phyloP scores from a whole-genome alignment of 2,113 vertebrate genomes.

The Lasiurus borealis region DNA sequence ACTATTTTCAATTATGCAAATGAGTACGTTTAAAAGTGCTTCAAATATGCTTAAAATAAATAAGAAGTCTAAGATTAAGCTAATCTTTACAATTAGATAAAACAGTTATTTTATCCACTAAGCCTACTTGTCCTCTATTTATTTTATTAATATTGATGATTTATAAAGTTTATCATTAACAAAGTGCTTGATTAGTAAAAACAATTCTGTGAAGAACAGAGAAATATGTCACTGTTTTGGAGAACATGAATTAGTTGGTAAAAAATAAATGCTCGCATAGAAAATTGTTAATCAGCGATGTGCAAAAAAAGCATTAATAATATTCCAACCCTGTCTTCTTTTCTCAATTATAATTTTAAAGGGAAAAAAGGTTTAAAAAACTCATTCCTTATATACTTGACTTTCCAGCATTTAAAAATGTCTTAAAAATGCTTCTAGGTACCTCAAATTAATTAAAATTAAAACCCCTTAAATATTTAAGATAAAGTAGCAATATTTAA shows the following conservation, averaged over 20 bases:
- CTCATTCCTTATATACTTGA: fast-evolving
- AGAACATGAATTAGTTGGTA: background rate
- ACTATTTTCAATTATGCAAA: background rate
- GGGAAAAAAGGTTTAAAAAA: background rate
- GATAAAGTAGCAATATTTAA: background rate
- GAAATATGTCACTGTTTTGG: background rate
- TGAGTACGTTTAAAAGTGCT: background rate
- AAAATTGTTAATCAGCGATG: background rate
- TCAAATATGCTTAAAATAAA: background rate
- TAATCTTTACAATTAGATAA: background rate
- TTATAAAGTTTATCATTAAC: background rate
- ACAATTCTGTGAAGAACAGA: background rate
- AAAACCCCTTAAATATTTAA: constrained; percentile 34
- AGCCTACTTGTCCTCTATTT: background rate
- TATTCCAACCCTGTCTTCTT: background rate
- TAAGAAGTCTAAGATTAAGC: background rate
- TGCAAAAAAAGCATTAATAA: background rate
- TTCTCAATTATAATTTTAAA: background rate
- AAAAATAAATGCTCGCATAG: background rate
- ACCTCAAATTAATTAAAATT: constrained; percentile 1
- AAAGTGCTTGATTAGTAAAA: background rate
- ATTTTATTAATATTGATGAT: background rate
- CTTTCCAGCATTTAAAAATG: background rate
- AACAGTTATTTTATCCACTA: background rate
- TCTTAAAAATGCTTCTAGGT: background rate